Evolutionary conservation across 2,113 vertebrate species (phyloP).

Genomic region (Delphinapterus leucas): DNA sequence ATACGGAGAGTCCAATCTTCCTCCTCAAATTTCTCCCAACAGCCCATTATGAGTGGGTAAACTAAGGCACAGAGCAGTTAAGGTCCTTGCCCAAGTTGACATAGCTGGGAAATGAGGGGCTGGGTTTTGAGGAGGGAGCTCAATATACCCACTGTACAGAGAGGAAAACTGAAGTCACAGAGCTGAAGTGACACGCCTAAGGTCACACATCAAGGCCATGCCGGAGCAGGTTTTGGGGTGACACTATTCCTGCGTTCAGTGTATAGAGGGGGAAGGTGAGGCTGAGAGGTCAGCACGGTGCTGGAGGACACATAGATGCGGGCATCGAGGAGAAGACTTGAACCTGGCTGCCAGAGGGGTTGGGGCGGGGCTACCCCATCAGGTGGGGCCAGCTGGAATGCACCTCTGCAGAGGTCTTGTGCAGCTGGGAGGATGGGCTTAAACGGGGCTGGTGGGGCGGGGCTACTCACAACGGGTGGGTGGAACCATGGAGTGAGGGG

Average conservation of each 20-base stretch:
- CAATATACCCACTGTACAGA: background rate
- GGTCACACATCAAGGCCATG: background rate
- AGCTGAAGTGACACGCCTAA: background rate
- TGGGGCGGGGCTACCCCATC: no score
- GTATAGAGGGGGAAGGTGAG: no score
- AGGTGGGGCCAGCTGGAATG: no score
- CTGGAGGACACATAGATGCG: accelerated
- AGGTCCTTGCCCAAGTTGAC: background rate
- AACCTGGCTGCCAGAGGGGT: background rate
- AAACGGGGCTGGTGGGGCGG: accelerated
- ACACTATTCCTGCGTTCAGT: background rate
- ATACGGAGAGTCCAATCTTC: background rate
- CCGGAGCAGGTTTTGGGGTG: background rate
- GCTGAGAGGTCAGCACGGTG: background rate
- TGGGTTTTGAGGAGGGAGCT: background rate
- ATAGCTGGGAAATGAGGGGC: background rate
- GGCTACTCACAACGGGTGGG: background rate
- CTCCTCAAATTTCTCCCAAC: background rate
- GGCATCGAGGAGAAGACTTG: background rate
- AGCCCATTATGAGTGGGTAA: background rate
- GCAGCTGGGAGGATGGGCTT: background rate
- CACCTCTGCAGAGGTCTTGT: no score
- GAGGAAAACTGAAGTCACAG: background rate
- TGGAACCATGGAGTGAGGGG: background rate
- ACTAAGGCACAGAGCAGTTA: background rate